Evolutionary conservation across 2,113 vertebrate species (phyloP).

Genomic region (Centropus unirufus): DNA sequence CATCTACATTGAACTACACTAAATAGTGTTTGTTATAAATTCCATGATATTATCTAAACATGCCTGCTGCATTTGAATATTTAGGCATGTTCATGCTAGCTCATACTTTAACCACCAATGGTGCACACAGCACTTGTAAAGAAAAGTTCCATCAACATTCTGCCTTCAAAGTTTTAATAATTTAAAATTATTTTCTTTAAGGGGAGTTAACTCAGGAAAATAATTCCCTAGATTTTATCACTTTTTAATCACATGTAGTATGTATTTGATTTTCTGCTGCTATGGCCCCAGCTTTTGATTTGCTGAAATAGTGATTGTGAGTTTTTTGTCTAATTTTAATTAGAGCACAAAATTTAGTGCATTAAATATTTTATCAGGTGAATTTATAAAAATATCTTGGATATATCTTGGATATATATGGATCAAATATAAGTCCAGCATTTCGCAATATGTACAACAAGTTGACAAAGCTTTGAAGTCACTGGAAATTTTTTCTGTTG

Average conservation of each 20-base stretch:
- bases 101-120: background rate
- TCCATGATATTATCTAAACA: background rate
- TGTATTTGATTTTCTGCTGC: background rate
- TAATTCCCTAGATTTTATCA: background rate
- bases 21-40: background rate
- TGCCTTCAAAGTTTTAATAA: background rate
- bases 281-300: background rate
- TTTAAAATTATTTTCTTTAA: background rate
- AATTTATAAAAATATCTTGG: background rate
- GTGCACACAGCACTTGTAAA: background rate
- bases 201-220: background rate
- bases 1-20: background rate
- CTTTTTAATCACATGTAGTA: background rate
- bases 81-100: background rate
- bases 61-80: background rate
- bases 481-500: background rate
- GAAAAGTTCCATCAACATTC: background rate
- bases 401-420: too few relatives aligned
- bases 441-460: background rate
- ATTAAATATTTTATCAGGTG: background rate
- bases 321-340: background rate
- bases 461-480: background rate
- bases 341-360: background rate
- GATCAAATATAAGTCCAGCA: background rate
- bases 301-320: background rate